These are phyloP conservation scores for Amphibalanus amphitrite DNA, from an alignment of 1,140 invertebrate species.

Conservation along the genomic window DNA sequence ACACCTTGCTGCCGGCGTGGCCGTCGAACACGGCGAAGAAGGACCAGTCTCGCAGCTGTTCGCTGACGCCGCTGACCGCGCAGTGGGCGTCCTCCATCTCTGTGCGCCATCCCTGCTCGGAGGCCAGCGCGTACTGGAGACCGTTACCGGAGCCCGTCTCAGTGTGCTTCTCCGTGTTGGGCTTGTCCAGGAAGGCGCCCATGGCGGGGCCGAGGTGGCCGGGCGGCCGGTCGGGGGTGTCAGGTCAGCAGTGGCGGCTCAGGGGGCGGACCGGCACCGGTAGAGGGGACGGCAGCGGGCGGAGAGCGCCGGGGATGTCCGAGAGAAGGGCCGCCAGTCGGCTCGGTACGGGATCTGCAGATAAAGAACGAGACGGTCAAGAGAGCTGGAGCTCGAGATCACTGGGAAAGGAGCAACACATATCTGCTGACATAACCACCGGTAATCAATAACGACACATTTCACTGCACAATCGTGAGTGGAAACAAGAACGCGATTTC, in stretches of 20 bases:
- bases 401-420: too few species aligned
- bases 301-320: too few species aligned
- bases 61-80: constrained; percentile 33
- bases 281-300: too few species aligned
- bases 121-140: constrained; percentile 56
- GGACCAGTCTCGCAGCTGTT: constrained; percentile 65
- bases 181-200: constrained; percentile 98
- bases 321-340: too few species aligned
- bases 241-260: background rate
- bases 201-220: constrained; percentile 32
- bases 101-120: constrained; percentile 84
- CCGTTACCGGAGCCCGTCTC: constrained; percentile 75
- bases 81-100: constrained; percentile 98
- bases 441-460: too few species aligned
- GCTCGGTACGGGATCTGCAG: background rate
- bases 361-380: background rate
- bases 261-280: background rate
- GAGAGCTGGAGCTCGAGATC: too few species aligned
- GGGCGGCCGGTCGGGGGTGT: background rate
- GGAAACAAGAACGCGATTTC: too few species aligned
- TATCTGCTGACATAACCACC: too few species aligned
- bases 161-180: constrained; percentile 94
- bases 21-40: constrained; percentile 99
- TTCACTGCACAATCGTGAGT: too few species aligned
- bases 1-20: constrained; percentile 84